Evolutionary conservation across 1,140 invertebrate genomes (phyloP).

Genomic region (Potamilus streckersoni): DNA sequence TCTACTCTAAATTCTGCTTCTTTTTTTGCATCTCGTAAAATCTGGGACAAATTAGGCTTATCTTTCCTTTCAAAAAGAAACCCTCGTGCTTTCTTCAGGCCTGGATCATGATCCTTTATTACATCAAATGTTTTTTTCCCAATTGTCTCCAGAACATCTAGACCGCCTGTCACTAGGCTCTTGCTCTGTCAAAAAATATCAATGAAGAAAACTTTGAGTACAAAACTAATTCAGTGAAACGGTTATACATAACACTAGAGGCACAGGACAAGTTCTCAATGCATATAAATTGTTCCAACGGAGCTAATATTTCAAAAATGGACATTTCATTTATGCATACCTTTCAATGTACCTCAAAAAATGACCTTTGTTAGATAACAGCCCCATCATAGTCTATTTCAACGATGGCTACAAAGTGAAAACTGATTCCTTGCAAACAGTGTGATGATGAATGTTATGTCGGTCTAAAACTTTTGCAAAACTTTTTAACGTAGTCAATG

Average conservation of each 20-base stretch:
- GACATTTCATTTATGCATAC: background rate
- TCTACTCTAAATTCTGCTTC: conserved; percentile 79
- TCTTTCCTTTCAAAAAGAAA: conserved; percentile 74
- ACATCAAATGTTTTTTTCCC: conserved; percentile 95
- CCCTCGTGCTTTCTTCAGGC: conserved; percentile 81
- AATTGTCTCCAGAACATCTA: conserved; percentile 90
- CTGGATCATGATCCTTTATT: conserved; percentile 89
- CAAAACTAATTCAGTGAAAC: background rate
- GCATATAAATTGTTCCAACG: too few relatives aligned
- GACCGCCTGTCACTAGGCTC: conserved; percentile 81
- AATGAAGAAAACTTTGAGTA: background rate
- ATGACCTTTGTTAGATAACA: too few relatives aligned
- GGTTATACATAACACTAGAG: background rate
- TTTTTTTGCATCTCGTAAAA: conserved; percentile 86
- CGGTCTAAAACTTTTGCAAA: too few relatives aligned
- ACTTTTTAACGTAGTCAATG: too few relatives aligned
- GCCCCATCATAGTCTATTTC: too few relatives aligned
- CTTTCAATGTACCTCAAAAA: too few relatives aligned
- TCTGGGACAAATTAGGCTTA: conserved; percentile 74
- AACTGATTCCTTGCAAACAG: too few relatives aligned
- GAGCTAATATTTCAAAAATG: too few relatives aligned
- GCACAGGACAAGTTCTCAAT: background rate
- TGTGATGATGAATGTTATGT: too few relatives aligned
- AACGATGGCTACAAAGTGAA: too few relatives aligned
- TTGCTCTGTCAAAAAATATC: conserved; percentile 71